A percentile compares a stretch with the other conserved stretches of the same genome.
These are phyloP conservation scores for Ophiodon elongatus DNA, from an alignment of 2,113 vertebrate species.

Conservation along the genomic window DNA sequence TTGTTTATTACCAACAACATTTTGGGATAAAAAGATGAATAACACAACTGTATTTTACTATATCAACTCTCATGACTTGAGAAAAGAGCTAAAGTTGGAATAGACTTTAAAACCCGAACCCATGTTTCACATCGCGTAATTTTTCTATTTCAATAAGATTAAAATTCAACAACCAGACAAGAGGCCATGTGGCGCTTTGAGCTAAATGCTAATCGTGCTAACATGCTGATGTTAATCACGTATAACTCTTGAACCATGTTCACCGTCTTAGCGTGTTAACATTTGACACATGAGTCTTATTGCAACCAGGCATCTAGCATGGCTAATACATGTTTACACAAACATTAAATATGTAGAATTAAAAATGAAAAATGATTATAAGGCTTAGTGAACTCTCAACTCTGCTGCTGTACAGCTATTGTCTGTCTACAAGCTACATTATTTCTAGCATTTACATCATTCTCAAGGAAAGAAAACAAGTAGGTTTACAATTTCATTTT, in stretches of 20 bases:
- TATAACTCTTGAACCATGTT: background rate
- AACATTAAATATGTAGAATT: background rate
- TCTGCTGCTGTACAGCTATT: background rate
- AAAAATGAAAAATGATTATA: background rate
- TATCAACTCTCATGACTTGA: background rate
- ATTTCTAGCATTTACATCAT: background rate
- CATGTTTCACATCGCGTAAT: background rate
- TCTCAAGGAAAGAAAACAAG: conserved; percentile 6
- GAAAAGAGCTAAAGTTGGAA: background rate
- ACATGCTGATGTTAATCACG: background rate
- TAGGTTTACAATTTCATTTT: conserved; percentile 33
- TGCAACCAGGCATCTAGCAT: background rate
- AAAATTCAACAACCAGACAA: background rate
- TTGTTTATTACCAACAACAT: background rate
- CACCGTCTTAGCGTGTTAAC: background rate
- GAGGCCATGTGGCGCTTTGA: background rate
- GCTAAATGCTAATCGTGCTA: background rate
- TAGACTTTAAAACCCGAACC: background rate
- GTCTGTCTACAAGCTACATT: background rate
- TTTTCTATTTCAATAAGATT: background rate
- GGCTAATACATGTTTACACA: background rate
- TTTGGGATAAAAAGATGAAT: background rate
- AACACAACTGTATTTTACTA: background rate
- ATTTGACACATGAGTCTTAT: background rate
- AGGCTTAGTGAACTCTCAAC: background rate